Percentiles rank a stretch among this genome's conserved stretches.
These are phyloP conservation scores for Bostrychus sinensis DNA, from an alignment of 2,113 vertebrate species.

Conservation along the genomic window DNA sequence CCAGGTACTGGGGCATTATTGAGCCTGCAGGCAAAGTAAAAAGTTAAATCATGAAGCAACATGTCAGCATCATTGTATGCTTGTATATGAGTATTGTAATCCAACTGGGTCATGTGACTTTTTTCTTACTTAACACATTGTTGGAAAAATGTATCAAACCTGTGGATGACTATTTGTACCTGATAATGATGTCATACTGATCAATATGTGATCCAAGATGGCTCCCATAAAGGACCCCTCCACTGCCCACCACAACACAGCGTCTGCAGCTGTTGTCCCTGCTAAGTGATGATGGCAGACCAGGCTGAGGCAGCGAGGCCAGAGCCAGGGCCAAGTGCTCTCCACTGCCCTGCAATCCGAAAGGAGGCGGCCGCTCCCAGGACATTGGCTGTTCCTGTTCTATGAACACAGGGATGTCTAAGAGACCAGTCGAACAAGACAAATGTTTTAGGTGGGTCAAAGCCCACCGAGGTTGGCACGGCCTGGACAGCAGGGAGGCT, in stretches of 20 bases:
- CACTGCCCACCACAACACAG: constrained; percentile 81
- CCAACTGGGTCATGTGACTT: no score
- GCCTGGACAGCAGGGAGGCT: constrained; percentile 60
- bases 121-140: background rate
- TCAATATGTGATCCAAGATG: constrained; percentile 82
- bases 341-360: constrained; percentile 77
- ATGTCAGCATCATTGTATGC: background rate
- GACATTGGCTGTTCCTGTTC: constrained; percentile 19
- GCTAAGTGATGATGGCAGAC: constrained; percentile 52
- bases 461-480: constrained; percentile 67
- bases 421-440: constrained; percentile 52
- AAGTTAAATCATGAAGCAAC: background rate
- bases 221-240: constrained; percentile 78
- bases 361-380: constrained; percentile 70
- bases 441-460: constrained; percentile 55
- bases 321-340: constrained; percentile 60
- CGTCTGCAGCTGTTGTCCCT: constrained; percentile 63
- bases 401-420: constrained; percentile 76
- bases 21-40: constrained; percentile 62
- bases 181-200: constrained; percentile 80
- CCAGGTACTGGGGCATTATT: constrained; percentile 81
- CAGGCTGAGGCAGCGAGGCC: constrained; percentile 65
- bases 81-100: no score
- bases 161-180: constrained; percentile 52
- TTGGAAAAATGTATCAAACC: background rate